These are phyloP conservation scores for Spodoptera littoralis DNA, from an alignment of 2,888 invertebrate species.

Conservation along the genomic window DNA sequence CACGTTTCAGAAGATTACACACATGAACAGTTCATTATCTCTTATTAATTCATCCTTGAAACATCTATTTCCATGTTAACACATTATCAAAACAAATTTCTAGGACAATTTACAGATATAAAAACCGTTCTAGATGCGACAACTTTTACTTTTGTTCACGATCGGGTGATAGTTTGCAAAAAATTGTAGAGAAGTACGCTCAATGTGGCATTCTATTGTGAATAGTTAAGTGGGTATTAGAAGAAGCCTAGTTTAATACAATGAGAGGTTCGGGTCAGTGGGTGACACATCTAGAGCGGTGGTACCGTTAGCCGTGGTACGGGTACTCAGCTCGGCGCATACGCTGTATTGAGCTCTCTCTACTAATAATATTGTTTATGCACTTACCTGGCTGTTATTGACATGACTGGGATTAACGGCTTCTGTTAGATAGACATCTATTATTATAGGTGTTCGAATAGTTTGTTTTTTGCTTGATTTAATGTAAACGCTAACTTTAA, in stretches of 20 bases:
- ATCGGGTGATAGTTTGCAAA: constrained; percentile 22
- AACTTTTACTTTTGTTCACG: constrained; percentile 38
- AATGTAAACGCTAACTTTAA: no score
- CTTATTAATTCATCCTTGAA: constrained; percentile 16
- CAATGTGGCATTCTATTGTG: constrained; percentile 31
- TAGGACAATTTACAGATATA: neutral
- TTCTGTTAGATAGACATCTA: no score
- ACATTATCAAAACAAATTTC: neutral
- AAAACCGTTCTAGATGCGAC: neutral
- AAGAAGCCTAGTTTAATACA: constrained; percentile 50
- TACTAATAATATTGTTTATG: constrained; percentile 29
- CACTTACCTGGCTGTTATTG: constrained; percentile 10
- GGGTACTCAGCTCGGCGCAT: constrained; percentile 26
- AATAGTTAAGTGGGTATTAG: constrained; percentile 38
- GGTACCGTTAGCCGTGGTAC: constrained; percentile 60
- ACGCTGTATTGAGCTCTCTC: constrained; percentile 14
- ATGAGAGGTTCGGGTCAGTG: constrained; percentile 56
- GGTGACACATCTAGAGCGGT: constrained; percentile 64
- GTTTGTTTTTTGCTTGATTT: no score
- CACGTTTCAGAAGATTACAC: constrained; percentile 17
- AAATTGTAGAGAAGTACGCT: constrained; percentile 19
- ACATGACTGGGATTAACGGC: neutral
- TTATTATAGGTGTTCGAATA: no score
- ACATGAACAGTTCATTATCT: constrained; percentile 26
- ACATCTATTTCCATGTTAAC: neutral